phyloP scores from a whole-genome alignment of 2,113 vertebrate genomes.

The Leuciscus idus region DNA sequence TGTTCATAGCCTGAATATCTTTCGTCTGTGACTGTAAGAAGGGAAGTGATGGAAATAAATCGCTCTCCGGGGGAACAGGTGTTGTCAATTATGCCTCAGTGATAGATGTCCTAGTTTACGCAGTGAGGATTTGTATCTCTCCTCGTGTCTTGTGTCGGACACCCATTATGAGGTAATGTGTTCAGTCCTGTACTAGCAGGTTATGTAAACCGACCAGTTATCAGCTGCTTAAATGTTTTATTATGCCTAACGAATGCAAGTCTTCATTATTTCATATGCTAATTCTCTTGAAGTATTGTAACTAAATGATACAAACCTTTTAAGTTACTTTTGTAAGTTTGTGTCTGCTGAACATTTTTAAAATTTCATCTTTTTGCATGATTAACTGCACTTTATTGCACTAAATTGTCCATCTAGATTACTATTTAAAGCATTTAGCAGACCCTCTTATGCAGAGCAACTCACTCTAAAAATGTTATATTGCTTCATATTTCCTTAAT shows the following conservation, averaged over 20 bases:
- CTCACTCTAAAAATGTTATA: background rate
- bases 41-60: constrained; percentile 22
- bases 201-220: background rate
- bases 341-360: background rate
- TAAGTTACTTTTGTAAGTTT: background rate
- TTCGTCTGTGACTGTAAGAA: constrained; percentile 5
- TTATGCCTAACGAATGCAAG: background rate
- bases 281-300: background rate
- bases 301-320: background rate
- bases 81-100: background rate
- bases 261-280: background rate
- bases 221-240: background rate
- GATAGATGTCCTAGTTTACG: constrained; percentile 29
- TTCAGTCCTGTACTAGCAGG: background rate
- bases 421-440: background rate
- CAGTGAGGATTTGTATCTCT: background rate
- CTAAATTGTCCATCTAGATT: background rate
- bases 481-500: background rate
- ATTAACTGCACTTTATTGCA: background rate
- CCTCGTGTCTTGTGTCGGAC: background rate
- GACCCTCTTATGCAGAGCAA: background rate
- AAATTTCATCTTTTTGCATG: background rate
- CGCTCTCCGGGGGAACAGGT: background rate
- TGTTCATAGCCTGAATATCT: background rate
- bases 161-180: background rate